Evolutionary conservation across 2,113 vertebrate genomes (phyloP).

Genomic region (Hyaena hyaena): DNA sequence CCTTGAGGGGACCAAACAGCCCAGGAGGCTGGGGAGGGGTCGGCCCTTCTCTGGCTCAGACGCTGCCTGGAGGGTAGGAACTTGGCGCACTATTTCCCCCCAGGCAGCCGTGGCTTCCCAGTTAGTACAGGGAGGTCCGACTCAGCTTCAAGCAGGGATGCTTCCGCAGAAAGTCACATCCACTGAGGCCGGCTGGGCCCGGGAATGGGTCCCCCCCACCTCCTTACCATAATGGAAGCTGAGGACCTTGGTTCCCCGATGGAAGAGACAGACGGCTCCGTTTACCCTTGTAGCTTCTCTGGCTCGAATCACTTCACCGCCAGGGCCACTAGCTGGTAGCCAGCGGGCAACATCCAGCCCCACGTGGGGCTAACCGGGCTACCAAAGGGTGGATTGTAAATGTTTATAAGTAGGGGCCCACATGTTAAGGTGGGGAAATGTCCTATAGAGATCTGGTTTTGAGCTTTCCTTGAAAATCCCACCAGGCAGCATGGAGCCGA

Average conservation of each 20-base stretch:
- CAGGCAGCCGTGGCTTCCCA: neutral
- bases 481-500: fast-evolving
- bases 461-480: neutral
- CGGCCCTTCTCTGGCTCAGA: neutral
- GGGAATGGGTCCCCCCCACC: fast-evolving
- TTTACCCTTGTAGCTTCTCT: fast-evolving
- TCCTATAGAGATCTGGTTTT: neutral
- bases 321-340: neutral
- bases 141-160: fast-evolving
- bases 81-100: fast-evolving
- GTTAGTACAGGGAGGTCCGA: fast-evolving
- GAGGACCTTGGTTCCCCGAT: neutral
- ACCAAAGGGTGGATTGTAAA: neutral
- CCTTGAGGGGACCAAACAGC: fast-evolving
- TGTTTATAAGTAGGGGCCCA: neutral
- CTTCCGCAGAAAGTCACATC: neutral
- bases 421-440: neutral
- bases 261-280: fast-evolving
- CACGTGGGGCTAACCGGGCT: fast-evolving
- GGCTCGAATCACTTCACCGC: fast-evolving
- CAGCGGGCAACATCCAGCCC: too few relatives aligned
- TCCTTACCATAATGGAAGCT: neutral
- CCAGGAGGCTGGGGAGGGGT: fast-evolving
- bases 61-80: fast-evolving
- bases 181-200: fast-evolving